These are phyloP conservation scores for Caradrina clavipalpis DNA, from an alignment of 2,888 invertebrate species.

Conservation along the genomic window DNA sequence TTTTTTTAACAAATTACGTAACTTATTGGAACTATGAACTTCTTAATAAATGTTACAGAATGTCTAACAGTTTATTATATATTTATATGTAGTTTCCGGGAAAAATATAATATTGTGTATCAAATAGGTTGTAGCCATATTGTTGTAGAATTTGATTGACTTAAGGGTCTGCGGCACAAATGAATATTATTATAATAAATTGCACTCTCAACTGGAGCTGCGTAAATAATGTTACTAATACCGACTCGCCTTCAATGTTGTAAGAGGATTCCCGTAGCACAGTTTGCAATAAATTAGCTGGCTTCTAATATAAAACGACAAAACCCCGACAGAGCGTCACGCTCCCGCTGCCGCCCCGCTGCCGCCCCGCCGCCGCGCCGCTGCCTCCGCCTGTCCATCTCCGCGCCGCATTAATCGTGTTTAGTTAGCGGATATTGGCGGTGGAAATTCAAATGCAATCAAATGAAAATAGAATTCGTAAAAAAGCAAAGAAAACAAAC, in stretches of 20 bases:
- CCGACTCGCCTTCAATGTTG: conserved; percentile 72
- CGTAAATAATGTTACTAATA: conserved; percentile 73
- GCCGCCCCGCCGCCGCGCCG: conserved; percentile 58
- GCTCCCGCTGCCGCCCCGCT: conserved; percentile 66
- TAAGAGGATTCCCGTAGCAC: conserved; percentile 84
- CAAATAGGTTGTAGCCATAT: background rate
- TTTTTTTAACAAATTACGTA: no score
- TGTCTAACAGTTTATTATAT: no score
- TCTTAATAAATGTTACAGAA: background rate
- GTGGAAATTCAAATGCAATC: conserved; percentile 91
- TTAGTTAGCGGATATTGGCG: conserved; percentile 91
- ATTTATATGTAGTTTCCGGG: background rate
- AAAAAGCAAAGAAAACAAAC: conserved; percentile 90
- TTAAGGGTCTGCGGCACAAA: conserved; percentile 7
- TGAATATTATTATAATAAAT: conserved; percentile 35
- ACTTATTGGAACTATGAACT: no score
- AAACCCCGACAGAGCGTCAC: conserved; percentile 85
- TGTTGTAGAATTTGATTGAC: conserved; percentile 10
- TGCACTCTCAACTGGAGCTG: conserved; percentile 58
- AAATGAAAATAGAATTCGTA: conserved; percentile 91
- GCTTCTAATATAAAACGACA: conserved; percentile 91
- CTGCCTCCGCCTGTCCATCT: conserved; percentile 87
- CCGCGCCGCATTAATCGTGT: conserved; percentile 91
- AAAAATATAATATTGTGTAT: background rate
- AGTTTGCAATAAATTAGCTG: conserved; percentile 90